Conservation (phyloP, 2,113 vertebrate species). For the Loxodonta africana region DNA sequence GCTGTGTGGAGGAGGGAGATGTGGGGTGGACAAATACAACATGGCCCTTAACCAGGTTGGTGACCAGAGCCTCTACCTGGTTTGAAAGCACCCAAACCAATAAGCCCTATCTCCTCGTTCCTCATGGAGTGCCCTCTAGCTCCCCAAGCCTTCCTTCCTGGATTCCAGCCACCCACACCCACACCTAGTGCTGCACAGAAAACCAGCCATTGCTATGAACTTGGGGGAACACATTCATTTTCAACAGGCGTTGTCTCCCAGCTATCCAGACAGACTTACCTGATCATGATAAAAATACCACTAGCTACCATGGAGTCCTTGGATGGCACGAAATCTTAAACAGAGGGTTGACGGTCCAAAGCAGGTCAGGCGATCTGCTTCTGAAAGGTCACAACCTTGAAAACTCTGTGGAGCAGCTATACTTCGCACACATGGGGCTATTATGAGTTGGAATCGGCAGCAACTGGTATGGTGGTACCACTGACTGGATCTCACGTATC, state of each 20-base stretch:
- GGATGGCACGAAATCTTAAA: neutral
- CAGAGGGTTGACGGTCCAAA: too few relatives aligned
- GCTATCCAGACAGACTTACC: neutral
- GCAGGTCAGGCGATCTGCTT: neutral
- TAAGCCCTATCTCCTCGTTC: neutral
- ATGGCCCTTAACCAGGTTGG: neutral
- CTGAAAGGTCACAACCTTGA: neutral
- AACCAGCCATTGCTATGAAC: neutral
- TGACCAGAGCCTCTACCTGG: neutral
- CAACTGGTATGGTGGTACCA: neutral
- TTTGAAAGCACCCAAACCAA: neutral
- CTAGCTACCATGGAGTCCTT: neutral
- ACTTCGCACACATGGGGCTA: neutral
- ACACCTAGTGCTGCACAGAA: neutral
- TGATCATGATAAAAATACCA: neutral
- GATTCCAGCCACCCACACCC: neutral
- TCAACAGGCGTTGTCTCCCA: neutral
- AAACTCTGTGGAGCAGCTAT: neutral
- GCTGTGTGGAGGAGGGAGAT: neutral
- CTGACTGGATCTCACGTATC: neutral
- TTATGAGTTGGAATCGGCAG: neutral
- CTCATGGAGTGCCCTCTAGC: neutral
- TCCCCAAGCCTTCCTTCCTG: neutral
- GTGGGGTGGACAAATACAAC: rapidly evolving
- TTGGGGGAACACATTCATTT: neutral